Evolutionary conservation across 2,113 vertebrate species (phyloP).

Genomic region (Leiothrix lutea): DNA sequence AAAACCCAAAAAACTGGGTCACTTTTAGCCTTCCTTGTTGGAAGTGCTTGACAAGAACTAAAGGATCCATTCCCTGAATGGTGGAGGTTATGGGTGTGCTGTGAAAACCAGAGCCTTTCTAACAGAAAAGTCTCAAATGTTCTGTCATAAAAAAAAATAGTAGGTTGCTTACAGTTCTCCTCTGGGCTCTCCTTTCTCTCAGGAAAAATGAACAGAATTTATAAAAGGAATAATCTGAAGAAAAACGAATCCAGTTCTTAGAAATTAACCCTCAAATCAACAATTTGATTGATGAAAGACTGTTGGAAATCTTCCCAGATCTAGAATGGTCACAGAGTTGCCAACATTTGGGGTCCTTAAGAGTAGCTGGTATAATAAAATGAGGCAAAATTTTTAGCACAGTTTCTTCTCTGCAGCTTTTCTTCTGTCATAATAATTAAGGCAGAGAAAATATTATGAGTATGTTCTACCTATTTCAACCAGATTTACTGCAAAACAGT

Average conservation of each 20-base stretch:
- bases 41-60: not conserved
- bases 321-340: not conserved
- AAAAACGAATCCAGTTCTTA: not conserved
- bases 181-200: not conserved
- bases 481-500: not conserved
- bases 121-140: not conserved
- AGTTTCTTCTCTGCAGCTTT: not conserved
- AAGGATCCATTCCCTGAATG: not conserved
- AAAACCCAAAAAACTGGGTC: accelerated
- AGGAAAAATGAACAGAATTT: not conserved
- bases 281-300: not conserved
- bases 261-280: not conserved
- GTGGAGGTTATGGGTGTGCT: not conserved
- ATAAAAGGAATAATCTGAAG: not conserved
- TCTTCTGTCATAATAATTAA: not conserved
- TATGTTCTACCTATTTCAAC: not conserved
- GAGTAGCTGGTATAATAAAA: not conserved
- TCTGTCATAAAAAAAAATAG: not conserved
- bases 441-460: not conserved
- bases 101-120: not conserved
- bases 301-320: not conserved
- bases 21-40: not conserved
- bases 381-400: not conserved
- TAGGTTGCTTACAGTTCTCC: not conserved
- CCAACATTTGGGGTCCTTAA: not conserved